Base-by-base conservation (phyloP, 2,797 vertebrate species). In the Avahi laniger region DNA sequence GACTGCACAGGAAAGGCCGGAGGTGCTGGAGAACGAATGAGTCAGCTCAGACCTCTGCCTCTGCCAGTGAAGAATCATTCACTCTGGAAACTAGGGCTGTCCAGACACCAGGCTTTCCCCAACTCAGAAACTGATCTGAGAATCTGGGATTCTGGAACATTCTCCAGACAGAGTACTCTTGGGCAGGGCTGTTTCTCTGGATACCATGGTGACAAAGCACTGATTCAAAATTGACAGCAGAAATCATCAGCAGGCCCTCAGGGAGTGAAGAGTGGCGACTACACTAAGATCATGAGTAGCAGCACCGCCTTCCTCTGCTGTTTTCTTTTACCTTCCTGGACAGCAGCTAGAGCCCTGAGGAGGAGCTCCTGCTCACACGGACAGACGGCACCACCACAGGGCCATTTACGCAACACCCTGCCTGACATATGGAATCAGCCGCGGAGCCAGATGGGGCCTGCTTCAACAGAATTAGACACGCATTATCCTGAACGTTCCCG, bases 1-100 rank as follows among this genome's bases (percentile, higher is more conserved):
- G 33, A 63, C 26, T 38, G 4, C n/a, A 75, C 22, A 46, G 30
- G 24, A 69, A 65, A 54, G 26, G 6, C n/a, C 35, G 24, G 75
- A 4, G 13, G 4, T 2, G 22, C 67, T 65, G 13, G 46, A 1
- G 28, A 17, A 14, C 0, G 11, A 48, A 18, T 12, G 15, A 20
- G 18, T 7, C 17, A 65, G 14, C 28, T 43, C 46, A 35, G 38
- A 30, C 33, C 30, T 5, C 26, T n/a, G 28, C 38, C 65, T 89
- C 52, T 72, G 38, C 86, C 33, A 5, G 33, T 28, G 50, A n/a
- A 13, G 24, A 76, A 33, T 28, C 33, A 69, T 90, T 89, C 10
- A 15, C 46, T 78, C 67, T 70, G 54, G 33, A 75, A 61, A 69
- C 26, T 18, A 28, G 3, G 24, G 43, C 14, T 65, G 6, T 33